Evolutionary conservation across 2,797 vertebrate genomes (phyloP).

Genomic region (Nothura maculosa): DNA sequence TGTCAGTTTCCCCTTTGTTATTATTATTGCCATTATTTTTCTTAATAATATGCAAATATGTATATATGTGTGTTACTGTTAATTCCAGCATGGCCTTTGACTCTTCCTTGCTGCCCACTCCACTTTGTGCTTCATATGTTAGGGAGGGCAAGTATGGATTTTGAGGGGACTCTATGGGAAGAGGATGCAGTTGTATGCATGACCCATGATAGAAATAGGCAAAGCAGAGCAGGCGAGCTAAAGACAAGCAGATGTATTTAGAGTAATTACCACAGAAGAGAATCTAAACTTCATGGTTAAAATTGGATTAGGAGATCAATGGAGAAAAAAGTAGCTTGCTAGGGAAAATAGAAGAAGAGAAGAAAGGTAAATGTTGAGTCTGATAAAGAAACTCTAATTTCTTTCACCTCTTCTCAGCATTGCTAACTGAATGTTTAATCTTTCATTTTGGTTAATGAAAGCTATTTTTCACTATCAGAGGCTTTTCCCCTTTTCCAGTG

Average conservation of each 20-base stretch:
- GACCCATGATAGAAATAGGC: neutral
- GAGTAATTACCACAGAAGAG: neutral
- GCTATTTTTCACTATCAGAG: neutral
- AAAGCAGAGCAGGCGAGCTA: neutral
- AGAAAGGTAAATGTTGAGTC: neutral
- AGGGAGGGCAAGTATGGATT: neutral
- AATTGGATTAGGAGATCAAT: neutral
- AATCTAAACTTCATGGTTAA: fast-evolving
- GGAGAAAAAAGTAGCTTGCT: neutral
- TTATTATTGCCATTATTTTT: neutral
- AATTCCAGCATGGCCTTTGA: neutral
- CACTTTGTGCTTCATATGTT: too few species aligned
- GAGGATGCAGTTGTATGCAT: neutral
- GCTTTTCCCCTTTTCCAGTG: too few species aligned
- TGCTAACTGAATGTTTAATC: fast-evolving
- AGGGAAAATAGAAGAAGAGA: neutral
- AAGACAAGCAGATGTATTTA: neutral
- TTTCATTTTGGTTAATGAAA: neutral
- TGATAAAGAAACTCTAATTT: neutral
- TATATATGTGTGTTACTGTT: neutral
- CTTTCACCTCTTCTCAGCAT: neutral
- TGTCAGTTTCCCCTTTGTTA: neutral
- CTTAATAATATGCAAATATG: neutral
- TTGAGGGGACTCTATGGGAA: neutral
- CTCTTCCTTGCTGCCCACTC: neutral